These are phyloP conservation scores for Irena cyanogastra DNA, from an alignment of 2,113 vertebrate species.

Conservation along the genomic window DNA sequence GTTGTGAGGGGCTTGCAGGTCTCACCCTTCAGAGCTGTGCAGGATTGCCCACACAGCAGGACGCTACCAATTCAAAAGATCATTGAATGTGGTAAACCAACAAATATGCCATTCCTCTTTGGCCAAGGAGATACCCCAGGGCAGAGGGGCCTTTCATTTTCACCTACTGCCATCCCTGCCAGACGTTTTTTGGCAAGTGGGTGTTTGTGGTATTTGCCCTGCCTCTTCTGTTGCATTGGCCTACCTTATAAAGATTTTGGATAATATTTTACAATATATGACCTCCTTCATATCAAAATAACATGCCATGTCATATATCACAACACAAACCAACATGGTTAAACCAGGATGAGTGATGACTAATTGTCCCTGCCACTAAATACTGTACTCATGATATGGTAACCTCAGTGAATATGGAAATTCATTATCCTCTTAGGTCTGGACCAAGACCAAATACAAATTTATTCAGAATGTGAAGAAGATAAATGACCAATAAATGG, in stretches of 20 bases:
- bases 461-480: slow-evolving; percentile 14
- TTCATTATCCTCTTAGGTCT: background rate
- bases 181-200: background rate
- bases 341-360: background rate
- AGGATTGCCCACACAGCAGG: background rate
- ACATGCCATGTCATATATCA: background rate
- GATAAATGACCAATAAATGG: slow-evolving; percentile 10
- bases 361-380: background rate
- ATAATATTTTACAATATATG: background rate
- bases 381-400: background rate
- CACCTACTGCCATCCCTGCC: background rate
- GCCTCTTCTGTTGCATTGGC: background rate
- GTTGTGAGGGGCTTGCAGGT: background rate
- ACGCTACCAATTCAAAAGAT: background rate
- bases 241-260: background rate
- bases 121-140: background rate
- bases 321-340: background rate
- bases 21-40: background rate
- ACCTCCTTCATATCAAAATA: background rate
- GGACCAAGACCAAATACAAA: background rate
- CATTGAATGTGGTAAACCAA: background rate
- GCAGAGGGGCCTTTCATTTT: background rate
- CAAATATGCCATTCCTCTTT: background rate
- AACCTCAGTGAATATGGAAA: background rate
- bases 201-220: background rate